A percentile compares a stretch with the other conserved stretches of the same genome.
Evolutionary conservation across 2,888 invertebrate species (phyloP).

Genomic region (Campopleginae sp.): DNA sequence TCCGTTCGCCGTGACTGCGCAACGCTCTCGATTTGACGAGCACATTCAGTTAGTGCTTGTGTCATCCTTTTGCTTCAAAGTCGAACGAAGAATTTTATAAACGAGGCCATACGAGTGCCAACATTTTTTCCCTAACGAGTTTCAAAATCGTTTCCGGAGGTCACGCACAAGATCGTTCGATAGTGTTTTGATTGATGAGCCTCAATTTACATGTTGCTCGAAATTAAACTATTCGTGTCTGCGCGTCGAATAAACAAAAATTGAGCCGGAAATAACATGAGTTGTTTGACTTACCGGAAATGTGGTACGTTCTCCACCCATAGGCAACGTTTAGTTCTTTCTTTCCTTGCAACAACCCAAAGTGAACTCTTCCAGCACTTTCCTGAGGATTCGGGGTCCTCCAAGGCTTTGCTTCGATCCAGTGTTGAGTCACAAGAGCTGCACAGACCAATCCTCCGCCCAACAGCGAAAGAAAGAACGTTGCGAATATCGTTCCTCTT

Average conservation of each 20-base stretch:
- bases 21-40: slow-evolving; percentile 35
- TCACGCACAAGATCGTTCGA: background rate
- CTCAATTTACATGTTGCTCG: background rate
- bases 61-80: slow-evolving; percentile 46
- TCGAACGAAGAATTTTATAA: slow-evolving; percentile 32
- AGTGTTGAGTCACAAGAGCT: slow-evolving; percentile 93
- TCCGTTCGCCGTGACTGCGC: slow-evolving; percentile 33
- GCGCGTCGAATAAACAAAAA: background rate
- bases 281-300: slow-evolving; percentile 88
- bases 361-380: slow-evolving; percentile 91
- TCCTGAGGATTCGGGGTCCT: slow-evolving; percentile 88
- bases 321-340: slow-evolving; percentile 93
- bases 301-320: slow-evolving; percentile 90
- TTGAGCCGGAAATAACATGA: background rate
- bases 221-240: background rate
- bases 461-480: slow-evolving; percentile 91
- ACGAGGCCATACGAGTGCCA: slow-evolving; percentile 25
- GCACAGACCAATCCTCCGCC: slow-evolving; percentile 92
- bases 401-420: slow-evolving; percentile 91
- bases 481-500: slow-evolving; percentile 92
- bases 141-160: slow-evolving; percentile 16
- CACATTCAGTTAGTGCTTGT: slow-evolving; percentile 21
- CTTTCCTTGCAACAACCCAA: slow-evolving; percentile 94
- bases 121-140: slow-evolving; percentile 3
- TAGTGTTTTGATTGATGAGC: background rate